These are phyloP conservation scores for Petrocephalus schoutedeni DNA, from an alignment of 2,797 vertebrate species.

Conservation along the genomic window DNA sequence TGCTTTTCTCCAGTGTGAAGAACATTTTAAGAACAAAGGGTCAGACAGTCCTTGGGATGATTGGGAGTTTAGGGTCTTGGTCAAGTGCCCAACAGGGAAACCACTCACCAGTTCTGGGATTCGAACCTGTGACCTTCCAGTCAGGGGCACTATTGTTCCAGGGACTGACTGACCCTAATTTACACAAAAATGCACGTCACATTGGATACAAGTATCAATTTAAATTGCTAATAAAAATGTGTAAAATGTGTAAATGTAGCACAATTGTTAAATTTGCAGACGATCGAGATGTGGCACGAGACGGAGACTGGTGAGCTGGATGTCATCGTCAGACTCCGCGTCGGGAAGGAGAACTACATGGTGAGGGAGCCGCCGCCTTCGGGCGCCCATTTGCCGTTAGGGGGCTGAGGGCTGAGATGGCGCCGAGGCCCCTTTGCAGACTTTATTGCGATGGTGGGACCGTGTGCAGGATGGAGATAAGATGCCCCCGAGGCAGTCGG, in stretches of 20 bases:
- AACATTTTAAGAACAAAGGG: background rate
- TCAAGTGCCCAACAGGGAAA: background rate
- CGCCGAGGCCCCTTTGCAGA: background rate
- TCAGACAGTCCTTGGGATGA: background rate
- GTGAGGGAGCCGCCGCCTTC: slow-evolving; percentile 55
- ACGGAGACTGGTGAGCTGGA: slow-evolving; percentile 69
- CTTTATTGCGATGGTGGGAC: background rate
- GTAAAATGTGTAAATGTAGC: background rate
- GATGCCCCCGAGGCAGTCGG: background rate
- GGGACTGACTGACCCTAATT: background rate
- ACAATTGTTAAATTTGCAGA: slow-evolving; percentile 49
- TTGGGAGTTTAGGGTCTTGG: background rate
- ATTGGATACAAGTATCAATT: background rate
- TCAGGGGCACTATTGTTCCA: background rate
- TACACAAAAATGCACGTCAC: background rate
- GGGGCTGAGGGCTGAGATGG: background rate
- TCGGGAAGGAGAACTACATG: slow-evolving; percentile 76
- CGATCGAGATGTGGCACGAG: slow-evolving; percentile 74
- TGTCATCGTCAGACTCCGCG: slow-evolving; percentile 74
- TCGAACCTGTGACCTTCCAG: background rate
- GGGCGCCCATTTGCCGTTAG: background rate
- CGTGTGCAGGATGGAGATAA: background rate
- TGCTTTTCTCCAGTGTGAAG: background rate
- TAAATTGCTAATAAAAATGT: background rate
- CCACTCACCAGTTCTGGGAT: background rate